Conservation (phyloP, 2,888 invertebrate genomes). For the Dryobota labecula region DNA sequence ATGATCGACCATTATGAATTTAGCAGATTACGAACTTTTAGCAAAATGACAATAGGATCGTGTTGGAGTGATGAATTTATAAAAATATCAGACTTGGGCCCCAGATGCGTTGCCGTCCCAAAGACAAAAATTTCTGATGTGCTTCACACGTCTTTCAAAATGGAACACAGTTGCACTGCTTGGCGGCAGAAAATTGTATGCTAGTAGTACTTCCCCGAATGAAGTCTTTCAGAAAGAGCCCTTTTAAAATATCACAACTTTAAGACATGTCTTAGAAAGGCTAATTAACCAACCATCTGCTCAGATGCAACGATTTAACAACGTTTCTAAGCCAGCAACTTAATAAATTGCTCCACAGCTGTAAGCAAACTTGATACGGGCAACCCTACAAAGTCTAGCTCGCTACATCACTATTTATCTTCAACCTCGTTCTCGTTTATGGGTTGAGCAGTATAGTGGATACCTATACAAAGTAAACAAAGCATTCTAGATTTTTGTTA, state of each 20-base stretch:
- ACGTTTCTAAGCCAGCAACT: constrained; percentile 14
- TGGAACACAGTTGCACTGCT: background rate
- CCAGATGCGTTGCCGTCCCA: too few species aligned
- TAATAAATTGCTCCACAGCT: constrained; percentile 37
- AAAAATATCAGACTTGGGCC: too few species aligned
- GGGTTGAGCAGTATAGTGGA: constrained; percentile 14
- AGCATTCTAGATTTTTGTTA: background rate
- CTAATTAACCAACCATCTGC: background rate
- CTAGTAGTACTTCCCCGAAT: background rate
- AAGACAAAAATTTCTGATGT: background rate
- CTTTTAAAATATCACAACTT: background rate
- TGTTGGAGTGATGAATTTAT: too few species aligned
- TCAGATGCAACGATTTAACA: constrained; percentile 1
- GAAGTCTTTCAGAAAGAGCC: background rate
- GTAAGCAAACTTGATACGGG: constrained; percentile 10
- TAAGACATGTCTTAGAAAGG: background rate
- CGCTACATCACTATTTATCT: constrained; percentile 56
- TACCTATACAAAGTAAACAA: constrained; percentile 13
- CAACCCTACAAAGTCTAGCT: constrained; percentile 46
- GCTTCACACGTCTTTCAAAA: background rate
- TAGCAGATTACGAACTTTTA: too few species aligned
- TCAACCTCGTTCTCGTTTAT: constrained; percentile 30
- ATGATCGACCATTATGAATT: too few species aligned
- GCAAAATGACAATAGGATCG: too few species aligned
- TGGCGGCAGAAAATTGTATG: background rate